Percentiles rank a stretch among this genome's conserved stretches.
Evolutionary conservation across 2,797 vertebrate species (phyloP).

Genomic region (Alauda arvensis): DNA sequence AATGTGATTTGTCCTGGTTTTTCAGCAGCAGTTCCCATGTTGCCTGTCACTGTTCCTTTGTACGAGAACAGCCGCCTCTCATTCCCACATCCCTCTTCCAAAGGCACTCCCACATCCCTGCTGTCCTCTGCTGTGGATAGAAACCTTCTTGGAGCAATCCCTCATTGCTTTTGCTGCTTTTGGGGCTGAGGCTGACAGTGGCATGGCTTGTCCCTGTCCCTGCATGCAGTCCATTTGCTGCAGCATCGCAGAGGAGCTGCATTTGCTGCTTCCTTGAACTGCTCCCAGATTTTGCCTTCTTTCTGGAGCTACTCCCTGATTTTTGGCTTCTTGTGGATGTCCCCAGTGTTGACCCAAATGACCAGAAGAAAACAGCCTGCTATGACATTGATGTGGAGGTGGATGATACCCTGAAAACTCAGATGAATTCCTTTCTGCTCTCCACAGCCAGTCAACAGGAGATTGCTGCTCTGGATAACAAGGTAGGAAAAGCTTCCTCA

Average conservation of each 20-base stretch:
- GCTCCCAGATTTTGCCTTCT: not conserved
- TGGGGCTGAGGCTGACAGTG: not conserved
- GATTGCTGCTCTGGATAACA: constrained; percentile 96
- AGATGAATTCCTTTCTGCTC: constrained; percentile 98
- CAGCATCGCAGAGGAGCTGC: not conserved
- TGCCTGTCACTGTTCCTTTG: not conserved
- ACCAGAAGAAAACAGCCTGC: constrained; percentile 98
- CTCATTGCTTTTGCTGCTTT: not conserved
- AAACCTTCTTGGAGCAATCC: not conserved
- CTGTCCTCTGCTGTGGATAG: not conserved
- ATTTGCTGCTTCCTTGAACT: not conserved
- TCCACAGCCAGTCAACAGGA: constrained; percentile 98
- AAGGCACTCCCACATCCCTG: not conserved
- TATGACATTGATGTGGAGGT: constrained; percentile 98
- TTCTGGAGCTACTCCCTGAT: not conserved
- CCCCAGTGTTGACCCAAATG: constrained; percentile 92
- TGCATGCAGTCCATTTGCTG: not conserved
- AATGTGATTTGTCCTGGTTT: accelerated
- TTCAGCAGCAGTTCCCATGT: not conserved
- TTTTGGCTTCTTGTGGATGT: not conserved
- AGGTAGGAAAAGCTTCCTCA: constrained; percentile 72
- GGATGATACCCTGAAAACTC: constrained; percentile 96
- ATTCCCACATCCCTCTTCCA: not conserved
- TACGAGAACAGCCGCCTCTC: not conserved
- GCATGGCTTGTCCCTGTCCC: not conserved